A percentile compares a stretch with the other conserved stretches of the same genome.
Conservation (phyloP, 2,113 vertebrate species). For the Tonatia bakeri region DNA sequence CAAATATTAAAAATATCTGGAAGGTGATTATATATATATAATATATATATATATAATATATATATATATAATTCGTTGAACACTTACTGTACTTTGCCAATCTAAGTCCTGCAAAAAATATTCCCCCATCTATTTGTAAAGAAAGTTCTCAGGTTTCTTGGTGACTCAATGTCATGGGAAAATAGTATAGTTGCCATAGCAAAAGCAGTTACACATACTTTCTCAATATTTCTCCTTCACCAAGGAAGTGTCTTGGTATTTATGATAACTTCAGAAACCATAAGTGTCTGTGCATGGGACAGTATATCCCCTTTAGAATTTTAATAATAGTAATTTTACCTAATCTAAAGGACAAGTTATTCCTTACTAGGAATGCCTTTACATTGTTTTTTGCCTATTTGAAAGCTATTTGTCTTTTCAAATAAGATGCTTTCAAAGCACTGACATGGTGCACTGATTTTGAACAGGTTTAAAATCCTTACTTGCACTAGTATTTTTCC, state of each 20-base stretch:
- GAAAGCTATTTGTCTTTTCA: slow-evolving; percentile 8
- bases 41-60: background rate
- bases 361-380: background rate
- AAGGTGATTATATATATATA: background rate
- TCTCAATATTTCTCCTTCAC: background rate
- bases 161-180: background rate
- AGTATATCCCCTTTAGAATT: background rate
- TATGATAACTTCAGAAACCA: background rate
- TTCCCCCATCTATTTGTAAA: background rate
- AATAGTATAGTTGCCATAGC: background rate
- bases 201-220: background rate
- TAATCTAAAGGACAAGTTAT: background rate
- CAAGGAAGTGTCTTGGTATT: background rate
- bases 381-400: background rate
- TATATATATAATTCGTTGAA: background rate
- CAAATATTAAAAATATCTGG: background rate
- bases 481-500: background rate
- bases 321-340: background rate
- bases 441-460: slow-evolving; percentile 13
- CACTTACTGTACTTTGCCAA: background rate
- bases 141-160: background rate
- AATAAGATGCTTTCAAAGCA: background rate
- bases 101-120: background rate
- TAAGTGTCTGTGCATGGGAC: background rate
- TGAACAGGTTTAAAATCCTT: slow-evolving; percentile 27